These are phyloP conservation scores for Pseudolaguvia tuberculata DNA, from an alignment of 2,113 vertebrate species.

Conservation along the genomic window DNA sequence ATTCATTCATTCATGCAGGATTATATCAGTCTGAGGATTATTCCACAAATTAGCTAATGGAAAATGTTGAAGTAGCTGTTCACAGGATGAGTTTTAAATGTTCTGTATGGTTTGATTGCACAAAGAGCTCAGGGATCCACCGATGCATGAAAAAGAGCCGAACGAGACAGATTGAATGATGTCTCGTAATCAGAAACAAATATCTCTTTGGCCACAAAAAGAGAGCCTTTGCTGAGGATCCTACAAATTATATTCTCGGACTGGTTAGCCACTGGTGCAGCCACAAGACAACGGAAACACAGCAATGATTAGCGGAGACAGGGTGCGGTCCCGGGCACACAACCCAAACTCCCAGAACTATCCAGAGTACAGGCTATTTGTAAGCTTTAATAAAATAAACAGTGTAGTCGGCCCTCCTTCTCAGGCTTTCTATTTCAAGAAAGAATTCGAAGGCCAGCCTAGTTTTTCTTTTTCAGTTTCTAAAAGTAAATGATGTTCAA, in stretches of 20 bases:
- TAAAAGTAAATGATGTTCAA: background rate
- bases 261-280: constrained; percentile 53
- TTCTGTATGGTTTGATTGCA: background rate
- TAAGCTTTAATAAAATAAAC: constrained; percentile 59
- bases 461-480: background rate
- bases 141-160: constrained; percentile 31
- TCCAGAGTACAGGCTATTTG: constrained; percentile 58
- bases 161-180: constrained; percentile 55
- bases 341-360: constrained; percentile 47
- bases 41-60: background rate
- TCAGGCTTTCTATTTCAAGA: constrained; percentile 37
- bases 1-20: no score
- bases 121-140: background rate
- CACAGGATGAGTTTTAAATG: background rate
- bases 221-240: constrained; percentile 46
- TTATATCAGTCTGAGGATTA: background rate
- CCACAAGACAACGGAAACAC: constrained; percentile 62
- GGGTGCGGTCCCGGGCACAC: constrained; percentile 53
- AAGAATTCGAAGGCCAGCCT: constrained; percentile 21
- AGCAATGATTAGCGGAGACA: constrained; percentile 59
- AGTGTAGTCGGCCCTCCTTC: constrained; percentile 47
- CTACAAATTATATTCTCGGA: constrained; percentile 55
- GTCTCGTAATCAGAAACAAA: constrained; percentile 65
- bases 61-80: background rate
- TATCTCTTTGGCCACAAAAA: constrained; percentile 61